phyloP scores from a whole-genome alignment of 2,888 invertebrate genomes.

The Linnaemya tessellans region DNA sequence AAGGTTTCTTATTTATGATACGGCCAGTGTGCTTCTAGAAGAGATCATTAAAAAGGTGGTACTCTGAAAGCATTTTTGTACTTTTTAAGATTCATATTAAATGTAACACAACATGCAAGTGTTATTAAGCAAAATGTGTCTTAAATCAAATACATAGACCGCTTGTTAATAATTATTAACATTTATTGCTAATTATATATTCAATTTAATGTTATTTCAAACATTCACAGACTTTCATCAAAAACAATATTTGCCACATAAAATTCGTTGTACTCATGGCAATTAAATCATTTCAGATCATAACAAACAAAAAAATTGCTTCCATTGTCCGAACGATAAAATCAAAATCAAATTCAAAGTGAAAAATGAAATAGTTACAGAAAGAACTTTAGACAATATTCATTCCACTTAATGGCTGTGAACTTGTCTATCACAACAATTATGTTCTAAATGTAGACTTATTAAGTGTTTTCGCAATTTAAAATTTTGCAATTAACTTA shows the following conservation, averaged over 20 bases:
- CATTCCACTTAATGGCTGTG: conserved; percentile 15
- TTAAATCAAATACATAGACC: too few relatives aligned
- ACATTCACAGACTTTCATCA: too few relatives aligned
- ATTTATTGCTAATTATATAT: too few relatives aligned
- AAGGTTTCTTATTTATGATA: neutral
- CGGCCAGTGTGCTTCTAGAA: neutral
- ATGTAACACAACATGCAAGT: too few relatives aligned
- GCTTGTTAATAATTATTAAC: too few relatives aligned
- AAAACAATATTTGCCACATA: neutral
- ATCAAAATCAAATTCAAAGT: conserved; percentile 5
- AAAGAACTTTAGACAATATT: conserved; percentile 56
- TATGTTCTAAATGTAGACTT: conserved; percentile 52
- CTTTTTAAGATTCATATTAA: too few relatives aligned
- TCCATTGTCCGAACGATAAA: conserved; percentile 6
- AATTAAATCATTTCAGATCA: conserved; percentile 42
- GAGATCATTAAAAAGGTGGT: too few relatives aligned
- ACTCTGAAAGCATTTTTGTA: too few relatives aligned
- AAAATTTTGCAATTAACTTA: conserved; percentile 37
- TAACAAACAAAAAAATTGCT: conserved; percentile 15
- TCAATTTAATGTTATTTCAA: too few relatives aligned
- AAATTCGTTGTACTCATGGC: conserved; percentile 17
- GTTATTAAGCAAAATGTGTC: too few relatives aligned
- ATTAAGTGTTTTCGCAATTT: conserved; percentile 12
- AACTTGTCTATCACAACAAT: conserved; percentile 33
- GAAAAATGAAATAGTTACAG: conserved; percentile 2